Evolutionary conservation across 2,888 invertebrate genomes (phyloP), one percentile per base, ranked within the genome.

Genomic region (Didymodactylos carnosus): DNA sequence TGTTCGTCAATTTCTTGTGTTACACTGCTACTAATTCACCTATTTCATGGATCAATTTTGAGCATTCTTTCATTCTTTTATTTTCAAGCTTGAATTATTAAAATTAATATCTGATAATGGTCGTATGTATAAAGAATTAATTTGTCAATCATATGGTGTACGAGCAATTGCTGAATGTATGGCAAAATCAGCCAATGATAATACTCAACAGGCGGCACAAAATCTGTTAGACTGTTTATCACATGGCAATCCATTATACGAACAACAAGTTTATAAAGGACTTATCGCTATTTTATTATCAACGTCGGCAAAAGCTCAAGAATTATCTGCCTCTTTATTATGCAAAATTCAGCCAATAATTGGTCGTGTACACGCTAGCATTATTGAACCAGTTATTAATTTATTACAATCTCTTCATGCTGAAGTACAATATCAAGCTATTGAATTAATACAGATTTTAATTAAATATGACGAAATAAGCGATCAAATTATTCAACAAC

Each of bases 141-240:
- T 83, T 35, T 83, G 83, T 79, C 83, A 83, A 78, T 82, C 82
- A 74, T 83, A 82, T 78, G 83, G 83, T 76, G 82, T 83, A 46
- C 76, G 83, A 72, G 82, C 83, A 3, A 80, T 83, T 70, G 83
- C 83, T 39, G 83, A 83, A 75, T 83, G 83, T 76, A 76, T 83
- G 76, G 83, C 83, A 7, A 83, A 82, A 76, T 80, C 83, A 1
- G 80, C 80, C 73, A 82, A 82, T 70, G 80, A 82, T 74, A 82
- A 82, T 1, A 72, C 75, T 27, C 83, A 83, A 77, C 81, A 82
- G 77, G 77, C 79, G 11, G 82, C 82, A 62, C 78, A 81, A 53
- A 79, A 80, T 74, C 77, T 83, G 43, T 78, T 83, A 25, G 78
- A 82, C 71, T 78, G 79, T 76, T 76, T 83, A 73, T 82, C 82